phyloP scores from a whole-genome alignment of 2,797 vertebrate genomes.

The Valencia hispanica region DNA sequence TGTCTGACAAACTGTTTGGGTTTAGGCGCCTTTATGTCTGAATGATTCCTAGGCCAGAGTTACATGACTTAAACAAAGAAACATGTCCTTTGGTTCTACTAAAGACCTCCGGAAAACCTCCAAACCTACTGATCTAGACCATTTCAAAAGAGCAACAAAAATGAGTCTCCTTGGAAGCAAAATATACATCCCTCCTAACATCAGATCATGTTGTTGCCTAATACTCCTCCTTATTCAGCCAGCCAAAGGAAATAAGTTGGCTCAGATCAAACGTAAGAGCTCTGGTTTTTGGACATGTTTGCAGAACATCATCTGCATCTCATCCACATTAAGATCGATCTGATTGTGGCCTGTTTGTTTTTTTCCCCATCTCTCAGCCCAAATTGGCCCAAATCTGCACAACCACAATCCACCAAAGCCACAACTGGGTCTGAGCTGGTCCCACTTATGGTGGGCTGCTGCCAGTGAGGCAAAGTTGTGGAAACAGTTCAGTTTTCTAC shows the following conservation, averaged over 20 bases:
- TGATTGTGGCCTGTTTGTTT: neutral
- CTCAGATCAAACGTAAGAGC: neutral
- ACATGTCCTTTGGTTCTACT: neutral
- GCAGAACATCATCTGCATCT: neutral
- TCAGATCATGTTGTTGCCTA: slow-evolving; percentile 1
- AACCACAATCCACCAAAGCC: neutral
- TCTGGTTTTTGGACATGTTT: neutral
- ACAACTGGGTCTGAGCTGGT: neutral
- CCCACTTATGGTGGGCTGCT: neutral
- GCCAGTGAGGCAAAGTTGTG: neutral
- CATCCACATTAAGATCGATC: neutral
- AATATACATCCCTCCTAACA: neutral
- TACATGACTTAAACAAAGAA: neutral
- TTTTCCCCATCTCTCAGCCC: neutral
- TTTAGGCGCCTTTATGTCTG: neutral
- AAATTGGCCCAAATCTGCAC: slow-evolving; percentile 3
- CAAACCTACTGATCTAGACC: neutral
- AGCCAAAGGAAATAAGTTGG: neutral
- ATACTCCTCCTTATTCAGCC: neutral
- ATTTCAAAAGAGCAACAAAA: neutral
- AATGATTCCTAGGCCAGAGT: neutral
- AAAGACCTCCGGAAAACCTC: neutral
- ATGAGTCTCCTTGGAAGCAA: neutral
- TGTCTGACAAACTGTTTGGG: neutral
- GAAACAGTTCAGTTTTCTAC: neutral